phyloP scores from a whole-genome alignment of 2,797 vertebrate species.

The Furcifer pardalis region DNA sequence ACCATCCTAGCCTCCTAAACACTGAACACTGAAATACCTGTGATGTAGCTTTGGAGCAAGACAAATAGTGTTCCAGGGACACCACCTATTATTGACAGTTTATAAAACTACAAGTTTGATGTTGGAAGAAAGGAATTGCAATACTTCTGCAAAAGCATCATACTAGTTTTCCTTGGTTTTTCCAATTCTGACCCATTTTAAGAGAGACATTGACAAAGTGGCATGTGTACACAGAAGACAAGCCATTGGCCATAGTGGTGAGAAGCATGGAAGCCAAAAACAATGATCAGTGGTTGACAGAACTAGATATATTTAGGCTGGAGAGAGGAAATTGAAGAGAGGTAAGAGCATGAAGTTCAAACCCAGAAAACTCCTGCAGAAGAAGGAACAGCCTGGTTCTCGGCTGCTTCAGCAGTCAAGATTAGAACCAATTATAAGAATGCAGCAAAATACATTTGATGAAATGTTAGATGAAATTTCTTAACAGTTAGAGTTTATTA shows the following conservation, averaged over 20 bases:
- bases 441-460: not conserved
- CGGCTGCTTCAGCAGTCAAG: not conserved
- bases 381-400: not conserved
- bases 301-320: not conserved
- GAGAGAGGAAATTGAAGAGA: not conserved
- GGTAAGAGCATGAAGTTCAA: not conserved
- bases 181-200: not conserved
- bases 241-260: not conserved
- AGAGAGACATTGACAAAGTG: not conserved
- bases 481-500: too few species aligned
- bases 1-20: not conserved
- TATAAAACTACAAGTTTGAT: conserved; percentile 19
- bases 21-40: not conserved
- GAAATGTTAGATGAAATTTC: too few species aligned
- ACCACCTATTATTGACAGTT: not conserved
- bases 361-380: not conserved
- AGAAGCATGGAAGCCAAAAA: conserved; percentile 20
- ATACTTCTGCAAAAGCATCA: fast-evolving
- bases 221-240: not conserved
- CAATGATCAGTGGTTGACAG: conserved; percentile 2
- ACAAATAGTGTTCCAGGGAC: not conserved
- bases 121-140: conserved; percentile 10
- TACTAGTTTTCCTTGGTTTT: not conserved
- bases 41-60: not conserved
- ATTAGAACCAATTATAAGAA: not conserved